Percentiles rank a stretch among this genome's conserved stretches.
phyloP scores from a whole-genome alignment of 2,888 invertebrate genomes.

The Heliconius cydno region DNA sequence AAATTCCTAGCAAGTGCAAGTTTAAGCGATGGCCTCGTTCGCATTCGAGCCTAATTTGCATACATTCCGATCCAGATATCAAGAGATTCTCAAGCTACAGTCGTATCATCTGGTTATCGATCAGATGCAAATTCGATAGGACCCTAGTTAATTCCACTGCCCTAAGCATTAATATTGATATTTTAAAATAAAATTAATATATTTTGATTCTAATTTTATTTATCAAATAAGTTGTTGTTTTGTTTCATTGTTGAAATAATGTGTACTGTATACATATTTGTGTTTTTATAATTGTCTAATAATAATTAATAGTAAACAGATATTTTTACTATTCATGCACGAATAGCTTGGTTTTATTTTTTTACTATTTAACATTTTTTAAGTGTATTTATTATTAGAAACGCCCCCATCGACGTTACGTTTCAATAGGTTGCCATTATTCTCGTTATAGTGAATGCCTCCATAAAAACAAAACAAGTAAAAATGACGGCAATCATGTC shows the following conservation, averaged over 20 bases:
- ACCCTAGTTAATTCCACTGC: constrained; percentile 34
- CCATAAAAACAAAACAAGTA: constrained; percentile 9
- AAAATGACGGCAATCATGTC: not conserved
- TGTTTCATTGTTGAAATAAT: not conserved
- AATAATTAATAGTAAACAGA: not conserved
- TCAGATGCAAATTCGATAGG: constrained; percentile 37
- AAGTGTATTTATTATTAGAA: not conserved
- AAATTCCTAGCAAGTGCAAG: constrained; percentile 46
- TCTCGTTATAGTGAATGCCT: constrained; percentile 2
- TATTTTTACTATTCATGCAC: not conserved
- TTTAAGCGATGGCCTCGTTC: constrained; percentile 45
- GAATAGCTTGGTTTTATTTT: not conserved
- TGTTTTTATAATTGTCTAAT: not conserved
- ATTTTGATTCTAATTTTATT: not conserved
- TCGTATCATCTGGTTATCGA: constrained; percentile 38
- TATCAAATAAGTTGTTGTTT: not conserved
- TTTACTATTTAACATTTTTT: not conserved
- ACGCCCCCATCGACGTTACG: not conserved
- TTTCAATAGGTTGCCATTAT: not conserved
- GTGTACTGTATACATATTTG: not conserved
- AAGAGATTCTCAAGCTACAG: constrained; percentile 42
- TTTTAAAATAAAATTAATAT: constrained; percentile 9
- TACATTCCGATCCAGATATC: constrained; percentile 43
- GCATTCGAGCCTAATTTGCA: constrained; percentile 48
- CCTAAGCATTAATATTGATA: constrained; percentile 17